Conservation (phyloP, 2,113 vertebrate species). For the Lampris incognitus region DNA sequence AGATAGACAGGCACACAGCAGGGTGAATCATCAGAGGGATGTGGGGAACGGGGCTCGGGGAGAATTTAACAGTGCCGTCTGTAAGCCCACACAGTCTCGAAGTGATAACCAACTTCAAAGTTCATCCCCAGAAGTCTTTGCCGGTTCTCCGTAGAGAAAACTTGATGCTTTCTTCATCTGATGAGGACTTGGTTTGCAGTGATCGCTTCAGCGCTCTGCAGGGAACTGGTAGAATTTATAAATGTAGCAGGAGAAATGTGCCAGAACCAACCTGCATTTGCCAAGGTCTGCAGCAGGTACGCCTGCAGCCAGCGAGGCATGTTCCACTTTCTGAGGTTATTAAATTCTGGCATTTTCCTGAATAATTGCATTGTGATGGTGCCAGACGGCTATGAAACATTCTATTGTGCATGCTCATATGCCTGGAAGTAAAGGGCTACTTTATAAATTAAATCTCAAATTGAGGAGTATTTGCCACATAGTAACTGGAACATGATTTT, state of each 20-base stretch:
- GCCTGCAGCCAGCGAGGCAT: too few species aligned
- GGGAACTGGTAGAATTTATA: neutral
- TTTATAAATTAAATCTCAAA: too few species aligned
- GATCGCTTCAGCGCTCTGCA: neutral
- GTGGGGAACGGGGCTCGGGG: conserved; percentile 18
- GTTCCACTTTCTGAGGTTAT: too few species aligned
- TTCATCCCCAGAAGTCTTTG: conserved; percentile 40
- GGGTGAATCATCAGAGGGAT: conserved; percentile 63
- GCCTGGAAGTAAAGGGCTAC: too few species aligned
- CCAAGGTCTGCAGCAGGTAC: neutral
- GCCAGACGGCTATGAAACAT: too few species aligned
- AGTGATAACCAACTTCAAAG: conserved; percentile 53
- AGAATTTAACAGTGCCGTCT: conserved; percentile 44
- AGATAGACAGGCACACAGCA: conserved; percentile 42
- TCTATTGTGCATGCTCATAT: too few species aligned
- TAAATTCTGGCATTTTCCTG: too few species aligned
- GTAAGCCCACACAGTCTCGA: conserved; percentile 50
- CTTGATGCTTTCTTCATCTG: conserved; percentile 10
- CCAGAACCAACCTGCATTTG: neutral
- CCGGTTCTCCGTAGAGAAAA: conserved; percentile 38
- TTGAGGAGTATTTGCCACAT: too few species aligned
- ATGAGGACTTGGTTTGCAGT: conserved; percentile 24
- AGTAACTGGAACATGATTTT: neutral
- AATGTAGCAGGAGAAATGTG: neutral
- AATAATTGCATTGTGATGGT: too few species aligned